Evolutionary conservation across 2,888 invertebrate species (phyloP), one percentile per base, ranked within the genome.

Genomic region (Drosophila paranaensis): DNA sequence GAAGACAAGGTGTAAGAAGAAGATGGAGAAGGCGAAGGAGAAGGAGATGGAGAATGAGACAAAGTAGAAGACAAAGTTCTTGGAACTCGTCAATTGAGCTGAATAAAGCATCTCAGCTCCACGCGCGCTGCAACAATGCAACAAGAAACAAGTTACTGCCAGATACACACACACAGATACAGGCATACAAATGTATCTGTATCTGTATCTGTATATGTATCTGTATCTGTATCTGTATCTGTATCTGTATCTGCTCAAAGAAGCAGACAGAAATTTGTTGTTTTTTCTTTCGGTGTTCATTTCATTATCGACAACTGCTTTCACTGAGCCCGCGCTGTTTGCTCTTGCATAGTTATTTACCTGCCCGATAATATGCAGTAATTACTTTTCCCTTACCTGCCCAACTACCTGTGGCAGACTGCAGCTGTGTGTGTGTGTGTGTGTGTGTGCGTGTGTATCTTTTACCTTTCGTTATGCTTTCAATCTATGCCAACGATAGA

Each of bases 71-170:
- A 57, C 45, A 57, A 53, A 63, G 69, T 79, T 79, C 79, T 79
- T 40, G 77, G 79, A 79, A 79, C 53, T 71, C 77, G 65, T 77
- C 74, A 79, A 77, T 80, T 80, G 74, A 74, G 60, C 72, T 61
- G 46, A 60, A 58, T 58, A 51, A 64, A 70, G 60, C 43, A 61
- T 53, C 53, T 45, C 63, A 35, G 39, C 63, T 50, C 61, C 50
- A 35, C n/a, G 40, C 43, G 42, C 33, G 13, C 69, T 69, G 77
- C 77, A 78, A 78, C 63, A 77, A 70, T 69, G 74, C 62, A 77
- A 39, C 62, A 65, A 50, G 71, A 77, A 78, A 77, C 78, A 71
- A 74, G 77, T 77, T 77, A 77, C 70, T 46, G 70, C 40, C 56
- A 66, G 63, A 75, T 64, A 76, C 72, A 57, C 25, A 71, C 9